Conservation (phyloP, 2,113 vertebrate genomes). For the Lepidothrix coronata region DNA sequence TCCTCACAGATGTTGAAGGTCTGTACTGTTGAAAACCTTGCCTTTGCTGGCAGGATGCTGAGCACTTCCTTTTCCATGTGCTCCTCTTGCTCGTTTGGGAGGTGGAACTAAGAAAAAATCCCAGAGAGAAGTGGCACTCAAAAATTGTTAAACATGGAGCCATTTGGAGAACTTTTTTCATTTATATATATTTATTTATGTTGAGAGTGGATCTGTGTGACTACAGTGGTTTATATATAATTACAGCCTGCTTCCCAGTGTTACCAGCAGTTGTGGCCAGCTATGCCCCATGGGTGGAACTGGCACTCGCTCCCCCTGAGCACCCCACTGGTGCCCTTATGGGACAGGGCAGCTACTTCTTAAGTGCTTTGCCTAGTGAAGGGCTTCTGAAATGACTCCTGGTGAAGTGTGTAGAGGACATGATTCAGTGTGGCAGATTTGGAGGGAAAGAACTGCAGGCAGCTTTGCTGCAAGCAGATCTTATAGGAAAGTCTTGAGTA, state of each 20-base stretch:
- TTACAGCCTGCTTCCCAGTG: conserved; percentile 39
- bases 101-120: neutral
- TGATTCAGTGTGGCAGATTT: neutral
- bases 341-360: conserved; percentile 26
- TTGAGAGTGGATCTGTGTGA: conserved; percentile 61
- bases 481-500: conserved; percentile 42
- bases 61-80: neutral
- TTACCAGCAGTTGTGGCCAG: conserved; percentile 35
- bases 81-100: neutral
- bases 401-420: neutral
- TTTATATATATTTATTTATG: conserved; percentile 68
- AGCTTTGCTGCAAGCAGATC: neutral
- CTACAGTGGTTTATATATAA: conserved; percentile 57
- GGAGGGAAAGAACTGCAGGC: neutral
- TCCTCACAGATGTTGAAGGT: neutral
- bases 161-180: conserved; percentile 3
- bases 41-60: neutral
- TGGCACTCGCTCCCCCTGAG: conserved; percentile 21
- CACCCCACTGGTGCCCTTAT: neutral
- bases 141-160: neutral
- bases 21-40: neutral
- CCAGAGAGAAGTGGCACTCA: neutral
- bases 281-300: conserved; percentile 1
- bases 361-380: conserved; percentile 16
- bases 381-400: neutral